phyloP scores from a whole-genome alignment of 2,113 vertebrate genomes.

The Ursus arctos region DNA sequence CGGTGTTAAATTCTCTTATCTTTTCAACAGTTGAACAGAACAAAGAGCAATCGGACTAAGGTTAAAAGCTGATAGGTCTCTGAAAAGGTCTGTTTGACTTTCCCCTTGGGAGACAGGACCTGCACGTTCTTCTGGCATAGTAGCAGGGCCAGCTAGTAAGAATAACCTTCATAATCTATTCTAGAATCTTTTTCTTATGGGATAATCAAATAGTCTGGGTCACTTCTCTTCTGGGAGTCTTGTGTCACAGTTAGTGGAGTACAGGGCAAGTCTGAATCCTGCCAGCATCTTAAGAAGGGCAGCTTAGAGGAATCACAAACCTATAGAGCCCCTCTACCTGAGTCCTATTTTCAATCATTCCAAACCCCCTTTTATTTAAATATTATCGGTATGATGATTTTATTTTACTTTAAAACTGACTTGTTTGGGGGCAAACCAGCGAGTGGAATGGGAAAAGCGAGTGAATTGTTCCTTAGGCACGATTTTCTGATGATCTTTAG shows the following conservation, averaged over 20 bases:
- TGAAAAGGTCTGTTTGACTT: constrained; percentile 1
- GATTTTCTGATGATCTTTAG: neutral
- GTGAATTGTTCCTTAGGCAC: neutral
- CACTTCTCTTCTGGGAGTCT: neutral
- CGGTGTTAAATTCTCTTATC: neutral
- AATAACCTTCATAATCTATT: neutral
- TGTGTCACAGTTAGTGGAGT: neutral
- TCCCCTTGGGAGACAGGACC: neutral
- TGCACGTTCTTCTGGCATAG: neutral
- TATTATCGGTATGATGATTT: neutral
- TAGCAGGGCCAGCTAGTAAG: neutral
- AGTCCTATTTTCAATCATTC: neutral
- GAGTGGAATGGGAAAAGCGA: neutral
- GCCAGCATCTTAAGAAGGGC: neutral
- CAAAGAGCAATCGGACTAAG: neutral
- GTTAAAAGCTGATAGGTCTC: neutral
- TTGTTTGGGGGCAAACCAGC: neutral
- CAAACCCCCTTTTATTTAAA: neutral
- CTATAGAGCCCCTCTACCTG: neutral
- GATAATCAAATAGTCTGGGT: neutral
- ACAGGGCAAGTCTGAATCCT: neutral
- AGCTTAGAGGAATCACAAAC: neutral
- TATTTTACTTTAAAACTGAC: neutral
- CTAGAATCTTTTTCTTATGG: neutral
- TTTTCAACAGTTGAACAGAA: neutral